These are phyloP conservation scores for Ictalurus punctatus DNA, from an alignment of 2,113 vertebrate species.

Conservation along the genomic window DNA sequence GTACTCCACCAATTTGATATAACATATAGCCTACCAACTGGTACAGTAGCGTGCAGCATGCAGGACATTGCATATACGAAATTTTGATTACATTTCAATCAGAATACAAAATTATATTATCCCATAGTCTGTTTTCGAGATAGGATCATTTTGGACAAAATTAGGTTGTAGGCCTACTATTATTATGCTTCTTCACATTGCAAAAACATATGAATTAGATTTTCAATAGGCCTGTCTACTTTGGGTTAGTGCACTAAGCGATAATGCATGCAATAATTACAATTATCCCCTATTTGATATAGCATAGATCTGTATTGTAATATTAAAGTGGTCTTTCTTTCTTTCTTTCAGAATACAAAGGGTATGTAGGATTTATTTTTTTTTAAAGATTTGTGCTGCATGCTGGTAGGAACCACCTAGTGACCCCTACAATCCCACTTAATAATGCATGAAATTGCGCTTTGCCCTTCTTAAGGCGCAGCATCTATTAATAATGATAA, in stretches of 20 bases:
- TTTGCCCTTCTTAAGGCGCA: constrained; percentile 29
- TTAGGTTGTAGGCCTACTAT: neutral
- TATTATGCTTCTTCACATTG: neutral
- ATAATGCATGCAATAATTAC: neutral
- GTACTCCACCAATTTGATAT: neutral
- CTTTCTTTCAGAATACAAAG: neutral
- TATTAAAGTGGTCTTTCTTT: neutral
- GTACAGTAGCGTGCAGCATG: neutral
- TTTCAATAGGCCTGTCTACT: neutral
- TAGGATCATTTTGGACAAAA: neutral
- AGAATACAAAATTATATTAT: neutral
- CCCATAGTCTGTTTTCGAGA: neutral
- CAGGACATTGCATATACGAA: neutral
- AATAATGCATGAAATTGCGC: constrained; percentile 50
- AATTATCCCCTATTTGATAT: neutral
- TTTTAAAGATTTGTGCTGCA: neutral
- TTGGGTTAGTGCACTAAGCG: neutral
- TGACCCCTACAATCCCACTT: constrained; percentile 16
- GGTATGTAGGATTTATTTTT: neutral
- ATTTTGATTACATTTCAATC: neutral
- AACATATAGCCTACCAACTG: neutral
- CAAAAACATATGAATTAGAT: too few species aligned
- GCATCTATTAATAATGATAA: constrained; percentile 47
- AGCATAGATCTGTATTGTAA: too few species aligned
- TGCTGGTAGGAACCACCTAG: neutral